These are phyloP conservation scores for Drosophila repletoides DNA, from an alignment of 1,140 invertebrate species.

Conservation along the genomic window DNA sequence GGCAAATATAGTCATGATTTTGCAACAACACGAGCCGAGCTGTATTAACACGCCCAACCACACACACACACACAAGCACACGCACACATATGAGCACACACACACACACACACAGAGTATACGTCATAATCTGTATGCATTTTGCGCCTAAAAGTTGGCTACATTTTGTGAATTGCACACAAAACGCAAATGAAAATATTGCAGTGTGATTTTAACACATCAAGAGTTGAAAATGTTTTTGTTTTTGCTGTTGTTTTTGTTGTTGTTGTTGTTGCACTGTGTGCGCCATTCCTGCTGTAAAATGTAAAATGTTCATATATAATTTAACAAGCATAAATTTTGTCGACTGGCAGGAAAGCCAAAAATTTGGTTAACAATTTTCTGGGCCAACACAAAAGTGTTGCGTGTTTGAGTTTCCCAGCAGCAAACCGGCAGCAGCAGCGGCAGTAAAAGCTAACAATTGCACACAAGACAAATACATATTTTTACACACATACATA, in stretches of 20 bases:
- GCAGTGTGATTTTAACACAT: conserved; percentile 32
- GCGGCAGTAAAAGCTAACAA: conserved; percentile 53
- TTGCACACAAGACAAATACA: conserved; percentile 59
- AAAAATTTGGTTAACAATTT: conserved; percentile 73
- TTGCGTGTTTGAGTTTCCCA: conserved; percentile 68
- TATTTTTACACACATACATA: conserved; percentile 9
- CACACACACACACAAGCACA: conserved; percentile 6
- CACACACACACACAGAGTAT: conserved; percentile 19
- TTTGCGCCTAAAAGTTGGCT: conserved; percentile 68
- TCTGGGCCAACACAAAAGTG: conserved; percentile 56
- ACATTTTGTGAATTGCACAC: conserved; percentile 52
- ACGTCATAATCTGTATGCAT: conserved; percentile 62
- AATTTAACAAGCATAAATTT: conserved; percentile 71
- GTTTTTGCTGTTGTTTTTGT: conserved; percentile 24
- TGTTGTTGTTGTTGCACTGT: not conserved
- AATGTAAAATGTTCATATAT: conserved; percentile 45
- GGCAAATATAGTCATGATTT: conserved; percentile 57
- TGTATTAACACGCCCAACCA: conserved; percentile 52
- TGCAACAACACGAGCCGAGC: conserved; percentile 54
- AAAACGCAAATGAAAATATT: conserved; percentile 24
- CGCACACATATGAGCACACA: too few species aligned
- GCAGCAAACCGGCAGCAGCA: conserved; percentile 12
- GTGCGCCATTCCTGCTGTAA: conserved; percentile 1
- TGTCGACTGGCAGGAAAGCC: conserved; percentile 56
- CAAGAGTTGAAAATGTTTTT: conserved; percentile 34